Evolutionary conservation across 2,113 vertebrate genomes (phyloP).

Genomic region (Pollimyrus isidori): DNA sequence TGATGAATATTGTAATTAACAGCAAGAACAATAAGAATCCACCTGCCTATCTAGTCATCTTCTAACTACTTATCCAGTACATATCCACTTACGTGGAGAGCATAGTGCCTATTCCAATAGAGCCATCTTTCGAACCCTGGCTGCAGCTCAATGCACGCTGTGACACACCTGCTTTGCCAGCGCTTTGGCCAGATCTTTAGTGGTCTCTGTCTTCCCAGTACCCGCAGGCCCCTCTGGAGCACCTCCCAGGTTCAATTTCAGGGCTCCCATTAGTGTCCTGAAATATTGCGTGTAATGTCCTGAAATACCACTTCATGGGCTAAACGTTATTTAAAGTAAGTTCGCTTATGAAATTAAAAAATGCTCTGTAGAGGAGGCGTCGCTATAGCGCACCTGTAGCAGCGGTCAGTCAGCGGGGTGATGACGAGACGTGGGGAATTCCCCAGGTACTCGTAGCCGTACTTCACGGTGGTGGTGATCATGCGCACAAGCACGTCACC

Average conservation of each 20-base stretch:
- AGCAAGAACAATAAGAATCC: background rate
- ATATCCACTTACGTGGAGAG: background rate
- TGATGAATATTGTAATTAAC: background rate
- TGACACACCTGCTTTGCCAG: conserved; percentile 80
- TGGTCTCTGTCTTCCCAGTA: conserved; percentile 94
- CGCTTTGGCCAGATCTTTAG: conserved; percentile 90
- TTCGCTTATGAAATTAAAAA: background rate
- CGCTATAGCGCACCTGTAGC: conserved; percentile 69
- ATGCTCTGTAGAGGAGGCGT: background rate
- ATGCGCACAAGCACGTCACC: conserved; percentile 72
- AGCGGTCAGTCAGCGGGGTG: conserved; percentile 85
- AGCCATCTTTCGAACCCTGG: background rate
- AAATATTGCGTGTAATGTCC: background rate
- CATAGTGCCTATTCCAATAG: background rate
- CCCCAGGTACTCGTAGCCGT: conserved; percentile 90
- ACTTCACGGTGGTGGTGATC: conserved; percentile 79
- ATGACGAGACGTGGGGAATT: conserved; percentile 84
- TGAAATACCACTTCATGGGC: background rate
- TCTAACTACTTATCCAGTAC: background rate
- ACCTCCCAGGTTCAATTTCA: conserved; percentile 85
- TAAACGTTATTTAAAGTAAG: background rate
- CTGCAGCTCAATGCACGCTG: background rate
- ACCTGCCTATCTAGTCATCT: background rate
- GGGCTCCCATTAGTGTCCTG: conserved; percentile 88
- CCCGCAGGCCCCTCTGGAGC: conserved; percentile 92